phyloP scores from a whole-genome alignment of 1,140 invertebrate genomes.

The Steinernema feltiae region DNA sequence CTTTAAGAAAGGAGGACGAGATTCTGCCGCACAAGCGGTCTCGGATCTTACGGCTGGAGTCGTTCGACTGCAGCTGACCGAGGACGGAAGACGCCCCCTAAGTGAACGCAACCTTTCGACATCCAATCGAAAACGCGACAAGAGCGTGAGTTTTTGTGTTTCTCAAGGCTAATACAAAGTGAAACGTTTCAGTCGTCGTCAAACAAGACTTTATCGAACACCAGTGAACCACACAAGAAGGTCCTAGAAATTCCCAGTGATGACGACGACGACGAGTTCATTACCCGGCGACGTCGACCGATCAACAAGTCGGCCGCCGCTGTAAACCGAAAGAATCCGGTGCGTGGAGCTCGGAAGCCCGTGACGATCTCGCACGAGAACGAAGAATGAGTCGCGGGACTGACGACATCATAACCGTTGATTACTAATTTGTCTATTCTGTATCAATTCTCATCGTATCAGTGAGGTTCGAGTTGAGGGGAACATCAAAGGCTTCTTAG shows the following conservation, averaged over 20 bases:
- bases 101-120: too few species aligned
- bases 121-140: too few species aligned
- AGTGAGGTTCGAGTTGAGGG: too few species aligned
- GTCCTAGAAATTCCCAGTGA: not conserved
- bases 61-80: not conserved
- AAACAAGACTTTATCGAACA: not conserved
- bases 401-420: too few species aligned
- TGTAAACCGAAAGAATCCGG: not conserved
- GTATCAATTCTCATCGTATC: too few species aligned
- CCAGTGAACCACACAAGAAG: not conserved
- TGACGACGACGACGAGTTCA: slow-evolving; percentile 4
- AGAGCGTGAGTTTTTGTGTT: not conserved
- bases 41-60: slow-evolving; percentile 4
- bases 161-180: too few species aligned
- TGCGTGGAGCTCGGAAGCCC: not conserved
- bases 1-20: slow-evolving; percentile 4
- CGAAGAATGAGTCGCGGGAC: not conserved
- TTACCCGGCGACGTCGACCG: not conserved
- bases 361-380: not conserved
- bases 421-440: too few species aligned
- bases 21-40: not conserved
- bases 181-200: not conserved
- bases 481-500: too few species aligned
- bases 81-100: not conserved
- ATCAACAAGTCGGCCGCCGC: not conserved